phyloP scores from a whole-genome alignment of 2,888 invertebrate species.

The Papilio gigon region DNA sequence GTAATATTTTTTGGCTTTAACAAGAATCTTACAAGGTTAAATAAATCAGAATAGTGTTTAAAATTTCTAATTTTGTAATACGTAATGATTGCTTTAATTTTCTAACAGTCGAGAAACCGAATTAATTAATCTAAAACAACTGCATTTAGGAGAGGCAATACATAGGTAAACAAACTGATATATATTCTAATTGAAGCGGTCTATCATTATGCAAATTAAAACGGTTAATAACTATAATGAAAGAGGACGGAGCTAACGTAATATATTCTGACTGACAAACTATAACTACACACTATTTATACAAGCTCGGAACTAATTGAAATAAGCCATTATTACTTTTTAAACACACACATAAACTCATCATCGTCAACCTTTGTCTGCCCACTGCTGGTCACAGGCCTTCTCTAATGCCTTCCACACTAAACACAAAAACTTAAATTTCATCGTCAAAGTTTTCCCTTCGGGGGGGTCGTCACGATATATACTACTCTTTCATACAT shows the following conservation, averaged over 20 bases:
- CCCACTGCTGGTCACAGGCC: too few species aligned
- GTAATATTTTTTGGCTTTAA: too few species aligned
- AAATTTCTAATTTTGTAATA: background rate
- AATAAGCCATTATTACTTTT: too few species aligned
- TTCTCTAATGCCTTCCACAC: too few species aligned
- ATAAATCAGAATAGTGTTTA: background rate
- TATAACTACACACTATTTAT: background rate
- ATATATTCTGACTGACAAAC: constrained; percentile 48
- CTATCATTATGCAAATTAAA: constrained; percentile 19
- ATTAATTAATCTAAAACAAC: constrained; percentile 18
- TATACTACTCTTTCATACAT: too few species aligned
- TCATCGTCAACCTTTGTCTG: too few species aligned
- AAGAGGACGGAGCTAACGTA: constrained; percentile 29
- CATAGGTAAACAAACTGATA: constrained; percentile 10
- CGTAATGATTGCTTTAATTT: background rate
- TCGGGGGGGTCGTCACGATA: too few species aligned
- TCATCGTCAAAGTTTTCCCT: too few species aligned
- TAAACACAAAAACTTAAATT: too few species aligned
- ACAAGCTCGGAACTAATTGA: constrained; percentile 11
- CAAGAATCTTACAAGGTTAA: background rate
- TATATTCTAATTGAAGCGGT: constrained; percentile 14
- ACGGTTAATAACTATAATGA: constrained; percentile 20
- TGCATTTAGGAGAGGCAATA: background rate
- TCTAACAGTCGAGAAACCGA: background rate
- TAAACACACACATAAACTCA: too few species aligned